Percentiles rank a stretch among this genome's conserved stretches.
phyloP scores from a whole-genome alignment of 2,113 vertebrate genomes.

The Pomatostomus ruficeps region DNA sequence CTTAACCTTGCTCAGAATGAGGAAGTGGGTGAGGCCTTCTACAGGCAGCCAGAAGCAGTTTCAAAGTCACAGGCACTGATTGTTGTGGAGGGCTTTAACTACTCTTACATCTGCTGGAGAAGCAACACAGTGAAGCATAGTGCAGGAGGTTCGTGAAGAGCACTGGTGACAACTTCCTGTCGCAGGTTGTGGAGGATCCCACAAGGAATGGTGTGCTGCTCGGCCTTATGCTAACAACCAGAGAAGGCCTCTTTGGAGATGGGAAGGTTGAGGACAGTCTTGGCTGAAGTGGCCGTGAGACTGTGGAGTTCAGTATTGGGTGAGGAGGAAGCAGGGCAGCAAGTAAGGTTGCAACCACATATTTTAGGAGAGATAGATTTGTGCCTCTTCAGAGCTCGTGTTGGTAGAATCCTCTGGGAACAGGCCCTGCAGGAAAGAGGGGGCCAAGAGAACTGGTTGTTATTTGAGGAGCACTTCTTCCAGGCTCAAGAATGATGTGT shows the following conservation, averaged over 20 bases:
- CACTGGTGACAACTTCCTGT: too few species aligned
- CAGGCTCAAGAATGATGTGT: background rate
- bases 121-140: background rate
- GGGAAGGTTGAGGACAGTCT: background rate
- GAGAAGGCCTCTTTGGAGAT: background rate
- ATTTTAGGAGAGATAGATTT: background rate
- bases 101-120: background rate
- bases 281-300: background rate
- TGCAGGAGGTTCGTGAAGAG: accelerated
- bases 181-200: background rate
- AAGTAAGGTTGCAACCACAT: background rate
- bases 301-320: background rate
- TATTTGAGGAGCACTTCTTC: background rate
- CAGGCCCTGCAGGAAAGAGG: background rate
- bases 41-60: background rate
- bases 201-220: background rate
- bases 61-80: background rate
- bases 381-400: background rate
- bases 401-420: background rate
- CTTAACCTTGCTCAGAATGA: background rate
- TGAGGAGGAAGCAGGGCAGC: background rate
- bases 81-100: background rate
- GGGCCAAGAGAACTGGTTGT: background rate
- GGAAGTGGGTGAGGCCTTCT: background rate
- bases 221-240: background rate